A percentile compares a stretch with the other conserved stretches of the same genome.
Evolutionary conservation across 2,888 invertebrate species (phyloP).

Genomic region (Lasioglossum pauxillum): DNA sequence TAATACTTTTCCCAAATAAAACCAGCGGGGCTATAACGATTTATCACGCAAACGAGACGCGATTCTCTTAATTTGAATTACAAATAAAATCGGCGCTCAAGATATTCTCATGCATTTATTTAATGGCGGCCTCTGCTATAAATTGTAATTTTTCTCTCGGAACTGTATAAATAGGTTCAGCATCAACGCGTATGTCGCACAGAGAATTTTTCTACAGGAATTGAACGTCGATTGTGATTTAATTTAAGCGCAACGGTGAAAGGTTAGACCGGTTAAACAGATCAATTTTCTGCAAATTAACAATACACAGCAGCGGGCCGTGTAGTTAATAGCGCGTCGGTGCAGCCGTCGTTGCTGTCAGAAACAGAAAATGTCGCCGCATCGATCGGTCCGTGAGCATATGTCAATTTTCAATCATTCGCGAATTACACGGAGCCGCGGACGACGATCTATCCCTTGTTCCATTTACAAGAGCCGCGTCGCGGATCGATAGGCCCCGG

Average conservation of each 20-base stretch:
- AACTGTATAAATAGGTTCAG: background rate
- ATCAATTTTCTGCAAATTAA: background rate
- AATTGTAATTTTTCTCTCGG: background rate
- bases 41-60: background rate
- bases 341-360: background rate
- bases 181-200: no score
- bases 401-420: conserved; percentile 27
- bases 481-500: background rate
- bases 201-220: no score
- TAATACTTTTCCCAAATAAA: background rate
- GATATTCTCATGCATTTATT: background rate
- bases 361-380: background rate
- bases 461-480: conserved; percentile 33
- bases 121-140: background rate
- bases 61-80: background rate
- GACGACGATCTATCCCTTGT: conserved; percentile 1
- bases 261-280: background rate
- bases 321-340: background rate
- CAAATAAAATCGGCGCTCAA: background rate
- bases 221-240: background rate
- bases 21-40: background rate
- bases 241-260: background rate
- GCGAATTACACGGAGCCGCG: conserved; percentile 4
- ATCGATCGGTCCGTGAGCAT: background rate
- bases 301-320: background rate